These are phyloP conservation scores for Dallia pectoralis DNA, from an alignment of 2,797 vertebrate genomes.

Conservation along the genomic window DNA sequence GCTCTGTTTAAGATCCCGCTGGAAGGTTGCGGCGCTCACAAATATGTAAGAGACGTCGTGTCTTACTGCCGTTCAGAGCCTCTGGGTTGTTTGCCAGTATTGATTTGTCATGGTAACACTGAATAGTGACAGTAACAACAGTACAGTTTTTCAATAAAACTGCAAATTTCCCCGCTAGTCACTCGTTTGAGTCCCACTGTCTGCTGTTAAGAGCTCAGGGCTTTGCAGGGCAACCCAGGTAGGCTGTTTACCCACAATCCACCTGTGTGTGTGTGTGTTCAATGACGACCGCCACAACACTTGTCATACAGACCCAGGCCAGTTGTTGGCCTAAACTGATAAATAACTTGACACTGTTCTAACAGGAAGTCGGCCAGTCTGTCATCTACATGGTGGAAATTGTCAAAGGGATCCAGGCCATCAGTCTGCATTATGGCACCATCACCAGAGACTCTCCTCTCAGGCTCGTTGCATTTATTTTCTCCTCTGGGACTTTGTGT, in stretches of 20 bases:
- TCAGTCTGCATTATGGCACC: conserved; percentile 72
- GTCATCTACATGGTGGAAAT: conserved; percentile 77
- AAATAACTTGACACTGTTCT: conserved; percentile 11
- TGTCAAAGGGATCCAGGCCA: conserved; percentile 61
- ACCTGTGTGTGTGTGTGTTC: neutral
- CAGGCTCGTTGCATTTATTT: conserved; percentile 56
- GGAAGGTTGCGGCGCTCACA: conserved; percentile 72
- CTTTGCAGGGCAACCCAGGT: neutral
- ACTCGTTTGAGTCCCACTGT: neutral
- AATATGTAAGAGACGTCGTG: conserved; percentile 60
- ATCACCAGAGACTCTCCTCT: conserved; percentile 77
- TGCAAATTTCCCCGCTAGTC: no score
- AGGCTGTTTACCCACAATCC: neutral
- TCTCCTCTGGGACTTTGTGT: neutral
- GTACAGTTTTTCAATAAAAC: no score
- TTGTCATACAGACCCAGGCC: no score
- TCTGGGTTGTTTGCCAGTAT: neutral
- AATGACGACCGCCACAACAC: no score
- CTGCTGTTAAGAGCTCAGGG: neutral
- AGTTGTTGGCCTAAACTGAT: neutral
- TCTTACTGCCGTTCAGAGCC: neutral
- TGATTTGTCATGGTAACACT: neutral
- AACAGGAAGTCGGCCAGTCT: conserved; percentile 67
- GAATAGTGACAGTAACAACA: neutral
- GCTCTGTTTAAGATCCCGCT: conserved; percentile 78